Evolutionary conservation across 2,888 invertebrate genomes (phyloP).

Genomic region (Empis livida): DNA sequence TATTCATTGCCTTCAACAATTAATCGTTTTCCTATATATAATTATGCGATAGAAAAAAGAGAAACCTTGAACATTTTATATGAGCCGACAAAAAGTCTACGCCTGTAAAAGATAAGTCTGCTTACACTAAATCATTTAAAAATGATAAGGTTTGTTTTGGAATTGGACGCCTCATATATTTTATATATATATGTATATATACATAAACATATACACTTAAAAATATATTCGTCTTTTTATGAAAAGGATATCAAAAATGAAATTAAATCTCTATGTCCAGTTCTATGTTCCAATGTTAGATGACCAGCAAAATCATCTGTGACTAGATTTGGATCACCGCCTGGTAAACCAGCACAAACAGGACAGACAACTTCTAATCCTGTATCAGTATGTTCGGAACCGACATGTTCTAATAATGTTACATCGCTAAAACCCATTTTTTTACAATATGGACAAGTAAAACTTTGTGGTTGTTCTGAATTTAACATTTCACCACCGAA

Average conservation of each 20-base stretch:
- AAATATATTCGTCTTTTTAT: slow-evolving; percentile 8
- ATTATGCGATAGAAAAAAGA: too few species aligned
- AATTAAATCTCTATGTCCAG: slow-evolving; percentile 79
- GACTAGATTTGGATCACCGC: slow-evolving; percentile 94
- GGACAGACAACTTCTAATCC: slow-evolving; percentile 95
- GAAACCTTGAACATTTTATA: too few species aligned
- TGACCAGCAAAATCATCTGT: slow-evolving; percentile 97
- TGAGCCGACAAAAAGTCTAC: too few species aligned
- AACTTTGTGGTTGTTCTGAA: slow-evolving; percentile 87
- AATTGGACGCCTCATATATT: too few species aligned
- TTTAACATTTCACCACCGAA: slow-evolving; percentile 90
- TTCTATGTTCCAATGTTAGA: slow-evolving; percentile 86
- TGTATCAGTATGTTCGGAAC: slow-evolving; percentile 82
- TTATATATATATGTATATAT: background rate
- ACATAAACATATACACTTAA: too few species aligned
- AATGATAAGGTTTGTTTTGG: too few species aligned
- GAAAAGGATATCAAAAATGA: slow-evolving; percentile 72
- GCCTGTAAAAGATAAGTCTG: too few species aligned
- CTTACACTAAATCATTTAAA: too few species aligned
- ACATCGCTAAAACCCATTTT: slow-evolving; percentile 92
- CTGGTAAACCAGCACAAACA: slow-evolving; percentile 90
- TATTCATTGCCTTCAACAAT: too few species aligned
- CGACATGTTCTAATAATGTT: slow-evolving; percentile 80
- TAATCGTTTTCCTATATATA: too few species aligned
- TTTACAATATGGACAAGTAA: slow-evolving; percentile 96